A percentile compares a stretch with the other conserved stretches of the same genome.
phyloP scores from a whole-genome alignment of 2,888 invertebrate genomes.

The Uloborus plumipes region DNA sequence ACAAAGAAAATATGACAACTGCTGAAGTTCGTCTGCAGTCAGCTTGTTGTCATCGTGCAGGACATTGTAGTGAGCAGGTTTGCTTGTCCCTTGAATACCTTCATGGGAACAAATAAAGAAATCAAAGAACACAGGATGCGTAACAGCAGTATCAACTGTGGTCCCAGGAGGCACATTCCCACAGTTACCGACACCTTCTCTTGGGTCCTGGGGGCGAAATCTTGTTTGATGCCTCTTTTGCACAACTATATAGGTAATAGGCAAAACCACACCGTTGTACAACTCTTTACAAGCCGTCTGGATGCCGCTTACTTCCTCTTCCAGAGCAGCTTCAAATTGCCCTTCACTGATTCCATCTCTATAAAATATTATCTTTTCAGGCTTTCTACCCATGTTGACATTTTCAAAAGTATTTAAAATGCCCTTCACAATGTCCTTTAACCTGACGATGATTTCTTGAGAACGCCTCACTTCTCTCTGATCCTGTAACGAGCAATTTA shows the following conservation, averaged over 20 bases:
- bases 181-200: slow-evolving; percentile 69
- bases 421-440: slow-evolving; percentile 77
- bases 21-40: slow-evolving; percentile 63
- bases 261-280: background rate
- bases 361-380: slow-evolving; percentile 74
- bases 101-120: slow-evolving; percentile 85
- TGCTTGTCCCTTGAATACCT: slow-evolving; percentile 72
- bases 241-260: slow-evolving; percentile 88
- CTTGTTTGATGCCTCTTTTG: slow-evolving; percentile 97
- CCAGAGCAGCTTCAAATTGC: slow-evolving; percentile 10
- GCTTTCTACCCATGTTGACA: slow-evolving; percentile 72
- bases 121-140: slow-evolving; percentile 87
- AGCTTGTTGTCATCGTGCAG: slow-evolving; percentile 66
- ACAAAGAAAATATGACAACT: slow-evolving; percentile 67
- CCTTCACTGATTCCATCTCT: slow-evolving; percentile 26
- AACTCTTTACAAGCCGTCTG: slow-evolving; percentile 5
- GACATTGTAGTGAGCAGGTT: slow-evolving; percentile 65
- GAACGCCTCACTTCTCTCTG: slow-evolving; percentile 68
- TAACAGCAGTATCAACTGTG: slow-evolving; percentile 86
- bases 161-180: slow-evolving; percentile 88
- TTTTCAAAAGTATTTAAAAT: slow-evolving; percentile 69
- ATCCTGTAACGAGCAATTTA: slow-evolving; percentile 83
- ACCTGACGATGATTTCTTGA: slow-evolving; percentile 80
- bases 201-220: slow-evolving; percentile 64
- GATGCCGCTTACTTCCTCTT: slow-evolving; percentile 12